Conservation (phyloP, 1,140 invertebrate species). For the Macrocentrus cingulum region DNA sequence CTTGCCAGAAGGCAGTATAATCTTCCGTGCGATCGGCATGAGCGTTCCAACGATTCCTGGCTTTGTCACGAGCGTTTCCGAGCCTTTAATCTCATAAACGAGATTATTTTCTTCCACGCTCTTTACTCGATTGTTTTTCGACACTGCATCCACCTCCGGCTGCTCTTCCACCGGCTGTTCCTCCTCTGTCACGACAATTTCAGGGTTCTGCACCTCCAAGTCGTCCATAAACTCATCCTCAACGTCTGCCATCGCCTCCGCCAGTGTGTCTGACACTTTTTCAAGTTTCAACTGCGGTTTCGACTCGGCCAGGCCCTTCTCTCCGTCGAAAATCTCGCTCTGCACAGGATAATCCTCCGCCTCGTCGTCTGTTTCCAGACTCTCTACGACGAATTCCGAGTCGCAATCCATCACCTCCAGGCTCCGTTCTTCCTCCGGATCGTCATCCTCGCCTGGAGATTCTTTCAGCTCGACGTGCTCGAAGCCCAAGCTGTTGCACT, state of each 20-base stretch:
- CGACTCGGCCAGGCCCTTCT: conserved; percentile 28
- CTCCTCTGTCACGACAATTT: no score
- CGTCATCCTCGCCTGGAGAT: neutral
- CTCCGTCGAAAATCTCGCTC: conserved; percentile 33
- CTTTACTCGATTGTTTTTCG: no score
- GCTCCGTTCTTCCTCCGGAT: conserved; percentile 35
- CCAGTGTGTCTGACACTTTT: conserved; percentile 37
- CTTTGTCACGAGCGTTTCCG: conserved; percentile 28
- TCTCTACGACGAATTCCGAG: conserved; percentile 44
- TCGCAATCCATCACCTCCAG: no score
- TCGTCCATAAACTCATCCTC: conserved; percentile 43
- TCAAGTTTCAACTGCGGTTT: conserved; percentile 38
- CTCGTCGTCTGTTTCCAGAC: conserved; percentile 43
- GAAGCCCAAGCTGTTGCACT: neutral
- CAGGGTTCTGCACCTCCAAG: conserved; percentile 29
- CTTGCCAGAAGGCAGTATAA: conserved; percentile 38
- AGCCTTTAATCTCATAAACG: conserved; percentile 23
- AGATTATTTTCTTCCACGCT: conserved; percentile 23
- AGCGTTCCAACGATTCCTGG: no score
- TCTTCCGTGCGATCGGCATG: no score
- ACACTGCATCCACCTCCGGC: no score
- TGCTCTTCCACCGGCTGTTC: conserved; percentile 36
- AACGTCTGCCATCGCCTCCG: conserved; percentile 48
- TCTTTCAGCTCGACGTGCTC: neutral
- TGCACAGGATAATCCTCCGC: conserved; percentile 33